Conservation (phyloP, 2,797 vertebrate species). For the Buphagus erythrorhynchus region DNA sequence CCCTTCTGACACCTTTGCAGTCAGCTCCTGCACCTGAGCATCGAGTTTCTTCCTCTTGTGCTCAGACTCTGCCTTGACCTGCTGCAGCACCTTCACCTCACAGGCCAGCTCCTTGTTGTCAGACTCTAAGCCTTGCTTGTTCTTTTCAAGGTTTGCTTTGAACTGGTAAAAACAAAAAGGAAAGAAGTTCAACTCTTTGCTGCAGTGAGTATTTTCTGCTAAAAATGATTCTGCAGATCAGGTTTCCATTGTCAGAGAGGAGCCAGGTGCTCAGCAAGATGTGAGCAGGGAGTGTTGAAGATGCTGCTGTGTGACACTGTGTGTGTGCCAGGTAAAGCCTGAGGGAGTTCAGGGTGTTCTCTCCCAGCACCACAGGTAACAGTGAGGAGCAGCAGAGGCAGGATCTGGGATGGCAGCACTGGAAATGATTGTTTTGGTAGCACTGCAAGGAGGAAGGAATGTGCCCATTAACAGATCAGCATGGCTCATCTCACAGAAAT, state of each 20-base stretch:
- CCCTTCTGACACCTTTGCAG: slow-evolving; percentile 85
- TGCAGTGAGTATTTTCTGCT: neutral
- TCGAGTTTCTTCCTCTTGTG: slow-evolving; percentile 96
- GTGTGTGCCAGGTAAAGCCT: neutral
- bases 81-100: slow-evolving; percentile 93
- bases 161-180: slow-evolving; percentile 76
- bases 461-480: slow-evolving; percentile 8
- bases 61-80: slow-evolving; percentile 90
- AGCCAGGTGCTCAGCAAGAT: neutral
- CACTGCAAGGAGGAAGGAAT: slow-evolving; percentile 26
- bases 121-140: slow-evolving; percentile 91
- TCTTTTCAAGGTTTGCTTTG: slow-evolving; percentile 95
- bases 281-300: neutral
- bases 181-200: neutral
- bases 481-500: slow-evolving; percentile 58
- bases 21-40: slow-evolving; percentile 89
- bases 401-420: neutral
- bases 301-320: neutral
- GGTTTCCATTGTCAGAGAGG: neutral
- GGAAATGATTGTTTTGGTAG: neutral
- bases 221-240: neutral
- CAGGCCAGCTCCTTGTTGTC: slow-evolving; percentile 92
- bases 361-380: neutral
- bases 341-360: neutral
- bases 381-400: neutral